Conservation (phyloP, 2,888 invertebrate species). For the Mantis religiosa region DNA sequence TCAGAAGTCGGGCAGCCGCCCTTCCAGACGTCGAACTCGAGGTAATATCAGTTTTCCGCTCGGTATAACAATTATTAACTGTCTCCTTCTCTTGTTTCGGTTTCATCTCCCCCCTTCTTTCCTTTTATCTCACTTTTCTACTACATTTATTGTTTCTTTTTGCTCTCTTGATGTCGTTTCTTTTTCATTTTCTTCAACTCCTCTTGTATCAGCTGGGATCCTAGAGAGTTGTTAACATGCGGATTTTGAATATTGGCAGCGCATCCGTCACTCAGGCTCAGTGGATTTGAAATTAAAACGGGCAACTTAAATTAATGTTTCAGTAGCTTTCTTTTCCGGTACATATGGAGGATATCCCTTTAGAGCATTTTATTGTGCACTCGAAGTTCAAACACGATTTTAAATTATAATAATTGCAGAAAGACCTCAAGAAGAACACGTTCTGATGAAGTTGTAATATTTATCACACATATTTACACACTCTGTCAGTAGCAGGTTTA, state of each 20-base stretch:
- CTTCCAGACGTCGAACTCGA: neutral
- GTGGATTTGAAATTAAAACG: too few species aligned
- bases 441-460: too few species aligned
- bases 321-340: too few species aligned
- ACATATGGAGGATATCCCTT: too few species aligned
- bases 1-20: neutral
- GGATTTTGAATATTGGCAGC: neutral
- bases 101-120: neutral
- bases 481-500: too few species aligned
- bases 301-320: neutral
- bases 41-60: slow-evolving; percentile 19
- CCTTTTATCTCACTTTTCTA: neutral
- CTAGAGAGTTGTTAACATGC: neutral
- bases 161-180: neutral
- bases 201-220: neutral
- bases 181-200: neutral
- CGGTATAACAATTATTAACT: slow-evolving; percentile 13
- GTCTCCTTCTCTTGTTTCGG: slow-evolving; percentile 1
- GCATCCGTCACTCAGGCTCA: neutral
- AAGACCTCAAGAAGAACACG: too few species aligned
- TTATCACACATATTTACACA: too few species aligned
- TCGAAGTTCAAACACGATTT: too few species aligned
- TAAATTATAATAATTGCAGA: too few species aligned
- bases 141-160: neutral
- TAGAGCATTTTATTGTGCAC: too few species aligned